Evolutionary conservation across 2,797 vertebrate species (phyloP).

Genomic region (Falco rusticolus): DNA sequence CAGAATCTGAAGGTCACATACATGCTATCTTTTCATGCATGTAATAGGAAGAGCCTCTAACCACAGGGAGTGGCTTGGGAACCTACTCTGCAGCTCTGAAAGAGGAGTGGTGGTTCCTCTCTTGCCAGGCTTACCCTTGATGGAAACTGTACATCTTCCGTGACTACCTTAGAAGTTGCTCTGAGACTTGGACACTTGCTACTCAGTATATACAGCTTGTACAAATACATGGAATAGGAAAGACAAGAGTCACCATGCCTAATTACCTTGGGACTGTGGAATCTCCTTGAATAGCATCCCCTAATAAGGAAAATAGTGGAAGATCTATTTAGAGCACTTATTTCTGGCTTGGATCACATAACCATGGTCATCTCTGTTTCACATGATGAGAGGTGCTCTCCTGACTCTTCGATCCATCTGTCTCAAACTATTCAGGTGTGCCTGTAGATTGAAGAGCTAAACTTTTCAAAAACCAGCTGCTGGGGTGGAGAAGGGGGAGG

Average conservation of each 20-base stretch:
- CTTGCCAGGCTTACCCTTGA: not conserved
- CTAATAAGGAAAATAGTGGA: constrained; percentile 6
- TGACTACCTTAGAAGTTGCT: not conserved
- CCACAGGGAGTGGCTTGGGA: not conserved
- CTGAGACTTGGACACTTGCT: not conserved
- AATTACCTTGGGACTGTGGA: constrained; percentile 11
- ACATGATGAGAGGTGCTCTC: not conserved
- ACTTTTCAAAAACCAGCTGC: not conserved
- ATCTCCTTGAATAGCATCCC: constrained; percentile 4
- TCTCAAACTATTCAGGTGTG: not conserved
- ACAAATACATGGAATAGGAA: not conserved
- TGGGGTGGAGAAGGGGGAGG: too few relatives aligned
- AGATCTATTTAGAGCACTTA: constrained; percentile 10
- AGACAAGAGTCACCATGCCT: not conserved
- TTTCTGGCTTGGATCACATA: not conserved
- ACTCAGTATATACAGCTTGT: not conserved
- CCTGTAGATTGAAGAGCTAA: not conserved
- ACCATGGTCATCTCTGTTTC: not conserved
- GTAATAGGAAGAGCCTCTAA: not conserved
- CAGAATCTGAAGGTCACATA: not conserved
- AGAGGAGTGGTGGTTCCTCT: not conserved
- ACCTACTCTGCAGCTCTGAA: not conserved
- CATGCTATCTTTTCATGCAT: fast-evolving
- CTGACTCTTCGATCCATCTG: not conserved
- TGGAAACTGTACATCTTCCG: not conserved